Conservation (phyloP, 1,140 invertebrate species). For the Neodiprion lecontei region DNA sequence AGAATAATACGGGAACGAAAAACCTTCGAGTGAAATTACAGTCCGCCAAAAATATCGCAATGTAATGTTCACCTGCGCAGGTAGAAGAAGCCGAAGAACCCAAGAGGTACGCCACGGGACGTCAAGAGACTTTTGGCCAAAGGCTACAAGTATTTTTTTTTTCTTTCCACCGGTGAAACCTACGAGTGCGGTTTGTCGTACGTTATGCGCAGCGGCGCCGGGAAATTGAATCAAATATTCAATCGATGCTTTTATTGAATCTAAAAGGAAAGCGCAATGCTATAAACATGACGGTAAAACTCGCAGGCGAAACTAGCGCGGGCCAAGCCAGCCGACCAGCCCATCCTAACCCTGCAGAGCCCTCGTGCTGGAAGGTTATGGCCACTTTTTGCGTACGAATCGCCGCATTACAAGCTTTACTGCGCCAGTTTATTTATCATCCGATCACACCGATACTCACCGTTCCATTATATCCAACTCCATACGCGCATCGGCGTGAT, state of each 20-base stretch:
- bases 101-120: too few relatives aligned
- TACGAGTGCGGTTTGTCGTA: neutral
- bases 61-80: too few relatives aligned
- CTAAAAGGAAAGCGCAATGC: constrained; percentile 16
- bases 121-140: too few relatives aligned
- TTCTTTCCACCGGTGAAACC: neutral
- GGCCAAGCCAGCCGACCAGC: neutral
- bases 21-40: too few relatives aligned
- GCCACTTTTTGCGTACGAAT: constrained; percentile 16
- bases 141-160: too few relatives aligned
- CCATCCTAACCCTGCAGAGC: neutral
- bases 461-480: neutral
- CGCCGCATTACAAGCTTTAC: constrained; percentile 13
- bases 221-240: constrained; percentile 16
- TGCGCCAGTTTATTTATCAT: constrained; percentile 14
- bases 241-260: constrained; percentile 18
- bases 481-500: neutral
- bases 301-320: neutral
- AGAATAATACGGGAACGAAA: too few relatives aligned
- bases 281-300: constrained; percentile 16
- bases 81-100: too few relatives aligned
- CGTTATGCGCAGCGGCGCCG: neutral
- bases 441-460: constrained; percentile 8
- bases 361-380: neutral
- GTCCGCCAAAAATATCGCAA: too few relatives aligned